Conservation (phyloP, 92 coral and sea anemone genomes). For the Porites evermanni region DNA sequence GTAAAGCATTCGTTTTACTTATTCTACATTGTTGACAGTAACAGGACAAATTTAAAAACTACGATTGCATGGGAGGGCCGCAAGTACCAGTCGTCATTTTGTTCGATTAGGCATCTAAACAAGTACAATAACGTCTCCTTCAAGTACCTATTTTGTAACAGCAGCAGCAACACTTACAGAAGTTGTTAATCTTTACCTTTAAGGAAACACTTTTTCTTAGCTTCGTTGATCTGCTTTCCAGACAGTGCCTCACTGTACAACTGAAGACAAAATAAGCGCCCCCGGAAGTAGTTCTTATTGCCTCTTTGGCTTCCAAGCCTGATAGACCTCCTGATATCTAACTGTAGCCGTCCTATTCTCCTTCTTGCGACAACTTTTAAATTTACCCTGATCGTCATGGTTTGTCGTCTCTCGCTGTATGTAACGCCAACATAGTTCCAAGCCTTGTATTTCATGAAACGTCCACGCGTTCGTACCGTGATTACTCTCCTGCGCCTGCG, state of each 20-base stretch:
- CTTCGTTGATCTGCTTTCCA: conserved; percentile 50
- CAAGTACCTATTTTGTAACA: too few species aligned
- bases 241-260: conserved; percentile 64
- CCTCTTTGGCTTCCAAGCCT: conserved; percentile 46
- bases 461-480: conserved; percentile 46
- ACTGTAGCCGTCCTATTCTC: conserved; percentile 35
- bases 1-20: too few species aligned
- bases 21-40: too few species aligned
- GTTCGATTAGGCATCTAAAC: too few species aligned
- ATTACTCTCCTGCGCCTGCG: conserved; percentile 45
- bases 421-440: conserved; percentile 60
- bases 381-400: conserved; percentile 48
- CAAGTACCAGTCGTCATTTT: too few species aligned
- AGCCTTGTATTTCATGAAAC: conserved; percentile 61
- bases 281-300: conserved; percentile 40
- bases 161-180: too few species aligned
- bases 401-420: conserved; percentile 29
- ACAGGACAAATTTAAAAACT: too few species aligned
- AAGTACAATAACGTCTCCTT: too few species aligned
- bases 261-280: conserved; percentile 62
- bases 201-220: conserved; percentile 63
- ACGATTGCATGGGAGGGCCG: too few species aligned
- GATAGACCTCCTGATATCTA: conserved; percentile 41
- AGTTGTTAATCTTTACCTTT: background rate
- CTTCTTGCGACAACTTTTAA: conserved; percentile 11